Evolutionary conservation across 1,140 invertebrate species (phyloP).

Genomic region (Theocolax elegans): DNA sequence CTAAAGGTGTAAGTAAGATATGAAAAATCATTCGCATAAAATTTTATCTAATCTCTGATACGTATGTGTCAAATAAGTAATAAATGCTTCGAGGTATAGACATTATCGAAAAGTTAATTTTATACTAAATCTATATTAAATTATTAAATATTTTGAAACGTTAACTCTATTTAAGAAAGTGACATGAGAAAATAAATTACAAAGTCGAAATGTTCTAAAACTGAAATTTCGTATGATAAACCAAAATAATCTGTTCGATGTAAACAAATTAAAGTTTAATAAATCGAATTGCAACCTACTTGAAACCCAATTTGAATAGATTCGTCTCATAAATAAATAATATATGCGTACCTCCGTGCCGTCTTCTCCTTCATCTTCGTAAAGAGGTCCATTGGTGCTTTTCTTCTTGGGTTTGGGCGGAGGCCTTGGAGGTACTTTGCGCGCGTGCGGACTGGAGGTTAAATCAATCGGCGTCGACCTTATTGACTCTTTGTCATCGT

Average conservation of each 20-base stretch:
- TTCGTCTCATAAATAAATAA: not conserved
- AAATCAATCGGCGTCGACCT: conserved; percentile 46
- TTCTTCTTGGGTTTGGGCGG: conserved; percentile 86
- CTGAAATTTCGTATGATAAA: too few relatives aligned
- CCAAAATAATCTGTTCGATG: too few relatives aligned
- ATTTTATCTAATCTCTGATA: too few relatives aligned
- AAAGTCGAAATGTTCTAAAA: not conserved
- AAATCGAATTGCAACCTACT: not conserved
- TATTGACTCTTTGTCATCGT: not conserved
- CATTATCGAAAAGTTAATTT: too few relatives aligned
- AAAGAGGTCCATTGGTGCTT: conserved; percentile 73
- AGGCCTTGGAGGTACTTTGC: conserved; percentile 82
- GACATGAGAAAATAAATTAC: not conserved
- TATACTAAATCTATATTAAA: too few relatives aligned
- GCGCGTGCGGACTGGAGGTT: conserved; percentile 46
- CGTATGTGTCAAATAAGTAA: too few relatives aligned
- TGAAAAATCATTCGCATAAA: too few relatives aligned
- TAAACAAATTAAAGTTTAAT: too few relatives aligned
- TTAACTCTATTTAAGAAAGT: not conserved
- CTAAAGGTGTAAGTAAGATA: too few relatives aligned
- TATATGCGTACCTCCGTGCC: conserved; percentile 89
- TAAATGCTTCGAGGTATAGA: too few relatives aligned
- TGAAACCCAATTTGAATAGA: not conserved
- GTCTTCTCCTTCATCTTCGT: conserved; percentile 87
- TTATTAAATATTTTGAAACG: too few relatives aligned